phyloP scores from a whole-genome alignment of 2,888 invertebrate genomes.

The Ceramica pisi region DNA sequence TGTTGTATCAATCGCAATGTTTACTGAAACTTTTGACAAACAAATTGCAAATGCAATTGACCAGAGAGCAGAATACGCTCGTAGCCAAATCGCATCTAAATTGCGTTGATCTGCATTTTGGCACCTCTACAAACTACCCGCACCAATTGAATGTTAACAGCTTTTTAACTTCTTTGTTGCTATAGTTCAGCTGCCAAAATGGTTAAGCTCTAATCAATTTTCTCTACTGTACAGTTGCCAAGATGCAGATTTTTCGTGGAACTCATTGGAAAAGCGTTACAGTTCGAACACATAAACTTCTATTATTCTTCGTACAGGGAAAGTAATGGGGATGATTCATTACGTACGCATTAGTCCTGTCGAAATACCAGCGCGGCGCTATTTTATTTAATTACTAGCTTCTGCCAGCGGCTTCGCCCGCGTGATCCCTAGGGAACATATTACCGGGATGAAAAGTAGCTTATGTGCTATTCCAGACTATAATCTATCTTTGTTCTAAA shows the following conservation, averaged over 20 bases:
- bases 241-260: slow-evolving; percentile 6
- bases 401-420: no score
- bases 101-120: slow-evolving; percentile 33
- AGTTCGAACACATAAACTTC: background rate
- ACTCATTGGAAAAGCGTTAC: background rate
- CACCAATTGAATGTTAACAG: slow-evolving; percentile 33
- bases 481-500: no score
- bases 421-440: no score
- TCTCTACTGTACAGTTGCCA: slow-evolving; percentile 27
- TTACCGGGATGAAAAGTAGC: no score
- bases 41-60: background rate
- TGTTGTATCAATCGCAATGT: no score
- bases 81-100: slow-evolving; percentile 18
- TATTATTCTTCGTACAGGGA: no score
- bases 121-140: slow-evolving; percentile 22
- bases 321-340: no score
- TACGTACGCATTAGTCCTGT: no score
- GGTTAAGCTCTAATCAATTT: background rate
- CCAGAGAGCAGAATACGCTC: background rate
- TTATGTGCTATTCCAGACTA: no score
- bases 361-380: no score
- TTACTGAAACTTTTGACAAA: background rate
- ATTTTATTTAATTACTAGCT: no score
- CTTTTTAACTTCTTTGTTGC: slow-evolving; percentile 38
- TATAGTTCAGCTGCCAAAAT: slow-evolving; percentile 30